Percentiles rank a stretch among this genome's conserved stretches.
Evolutionary conservation across 2,797 vertebrate species (phyloP).

Genomic region (Falco berigora): DNA sequence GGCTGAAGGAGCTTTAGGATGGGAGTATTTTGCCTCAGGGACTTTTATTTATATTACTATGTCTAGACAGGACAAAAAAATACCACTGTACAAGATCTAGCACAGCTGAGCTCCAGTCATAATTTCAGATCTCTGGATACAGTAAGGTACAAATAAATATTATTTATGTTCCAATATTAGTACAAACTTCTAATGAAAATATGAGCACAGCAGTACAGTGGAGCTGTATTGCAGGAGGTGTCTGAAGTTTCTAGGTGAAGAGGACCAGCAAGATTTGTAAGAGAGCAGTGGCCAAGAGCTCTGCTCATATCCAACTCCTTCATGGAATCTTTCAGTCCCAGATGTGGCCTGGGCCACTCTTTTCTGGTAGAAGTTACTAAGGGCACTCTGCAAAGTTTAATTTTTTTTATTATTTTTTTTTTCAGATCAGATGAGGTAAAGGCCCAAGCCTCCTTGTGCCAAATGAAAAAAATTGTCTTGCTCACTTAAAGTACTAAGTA

Average conservation of each 20-base stretch:
- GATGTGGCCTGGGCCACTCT: no score
- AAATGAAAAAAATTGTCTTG: neutral
- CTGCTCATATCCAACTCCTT: neutral
- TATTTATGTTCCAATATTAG: neutral
- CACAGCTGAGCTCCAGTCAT: neutral
- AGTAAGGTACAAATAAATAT: neutral
- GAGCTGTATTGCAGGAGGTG: neutral
- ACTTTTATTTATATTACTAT: neutral
- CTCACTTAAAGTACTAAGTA: neutral
- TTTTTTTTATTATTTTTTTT: neutral
- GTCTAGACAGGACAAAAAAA: neutral
- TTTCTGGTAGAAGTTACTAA: neutral
- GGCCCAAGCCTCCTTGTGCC: neutral
- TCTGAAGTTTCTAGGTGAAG: neutral
- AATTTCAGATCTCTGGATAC: neutral
- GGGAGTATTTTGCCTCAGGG: neutral
- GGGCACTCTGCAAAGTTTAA: neutral
- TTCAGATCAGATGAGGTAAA: neutral
- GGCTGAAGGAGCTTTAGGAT: neutral
- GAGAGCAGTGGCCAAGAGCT: neutral
- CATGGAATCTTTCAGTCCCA: neutral
- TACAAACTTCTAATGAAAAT: neutral
- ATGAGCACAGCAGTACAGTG: neutral
- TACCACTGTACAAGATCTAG: fast-evolving
- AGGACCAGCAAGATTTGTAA: neutral